These are phyloP conservation scores for Zonotrichia leucophrys DNA, from an alignment of 2,113 vertebrate species.

Conservation along the genomic window DNA sequence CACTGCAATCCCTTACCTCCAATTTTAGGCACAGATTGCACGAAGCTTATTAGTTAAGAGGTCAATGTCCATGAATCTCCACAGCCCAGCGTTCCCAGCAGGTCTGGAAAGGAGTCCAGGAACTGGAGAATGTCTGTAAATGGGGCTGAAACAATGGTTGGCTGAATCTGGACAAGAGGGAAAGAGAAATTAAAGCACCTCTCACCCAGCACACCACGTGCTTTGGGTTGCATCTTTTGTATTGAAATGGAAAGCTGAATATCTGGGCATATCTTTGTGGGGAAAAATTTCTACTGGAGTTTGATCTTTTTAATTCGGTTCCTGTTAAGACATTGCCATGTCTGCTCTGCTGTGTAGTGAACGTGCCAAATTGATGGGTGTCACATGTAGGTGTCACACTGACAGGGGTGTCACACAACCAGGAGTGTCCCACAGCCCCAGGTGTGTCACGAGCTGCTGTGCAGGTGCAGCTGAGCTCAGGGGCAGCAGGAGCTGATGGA, in stretches of 20 bases:
- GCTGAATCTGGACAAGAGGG: background rate
- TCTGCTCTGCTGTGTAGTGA: background rate
- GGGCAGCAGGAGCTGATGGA: background rate
- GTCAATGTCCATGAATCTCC: background rate
- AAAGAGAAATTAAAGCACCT: background rate
- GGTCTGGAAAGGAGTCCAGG: background rate
- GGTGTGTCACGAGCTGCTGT: background rate
- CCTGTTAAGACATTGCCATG: background rate
- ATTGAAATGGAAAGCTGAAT: background rate
- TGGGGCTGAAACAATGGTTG: background rate
- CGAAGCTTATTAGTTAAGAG: background rate
- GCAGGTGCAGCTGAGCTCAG: background rate
- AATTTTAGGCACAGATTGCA: background rate
- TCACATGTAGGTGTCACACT: fast-evolving
- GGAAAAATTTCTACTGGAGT: background rate
- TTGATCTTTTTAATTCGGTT: background rate
- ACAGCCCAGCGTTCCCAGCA: background rate
- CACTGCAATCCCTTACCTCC: background rate
- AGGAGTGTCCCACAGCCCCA: background rate
- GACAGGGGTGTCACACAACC: fast-evolving
- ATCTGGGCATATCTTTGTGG: background rate
- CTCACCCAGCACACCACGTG: background rate
- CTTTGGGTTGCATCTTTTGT: background rate
- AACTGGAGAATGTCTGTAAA: background rate
- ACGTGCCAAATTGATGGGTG: fast-evolving